Evolutionary conservation across 2,797 vertebrate species (phyloP).

Genomic region (Psittacula echo): DNA sequence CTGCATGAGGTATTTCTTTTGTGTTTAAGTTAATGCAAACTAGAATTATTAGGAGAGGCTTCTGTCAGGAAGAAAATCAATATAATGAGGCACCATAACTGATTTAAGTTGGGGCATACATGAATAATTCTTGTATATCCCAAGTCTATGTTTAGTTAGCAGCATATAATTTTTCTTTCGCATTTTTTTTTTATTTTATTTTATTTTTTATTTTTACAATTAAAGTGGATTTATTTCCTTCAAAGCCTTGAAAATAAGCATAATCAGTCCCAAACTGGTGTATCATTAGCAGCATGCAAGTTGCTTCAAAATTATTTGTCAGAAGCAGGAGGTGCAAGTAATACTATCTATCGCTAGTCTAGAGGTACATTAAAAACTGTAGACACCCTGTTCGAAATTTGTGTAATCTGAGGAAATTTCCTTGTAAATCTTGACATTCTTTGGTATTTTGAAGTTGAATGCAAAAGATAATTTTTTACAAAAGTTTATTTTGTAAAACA

Average conservation of each 20-base stretch:
- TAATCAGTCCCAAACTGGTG: neutral
- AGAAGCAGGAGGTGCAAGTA: neutral
- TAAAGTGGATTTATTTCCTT: neutral
- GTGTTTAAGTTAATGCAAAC: slow-evolving; percentile 1
- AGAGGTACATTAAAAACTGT: neutral
- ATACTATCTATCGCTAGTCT: neutral
- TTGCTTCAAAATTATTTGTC: neutral
- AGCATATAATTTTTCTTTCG: neutral
- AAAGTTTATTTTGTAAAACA: neutral
- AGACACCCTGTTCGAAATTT: neutral
- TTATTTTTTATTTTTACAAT: neutral
- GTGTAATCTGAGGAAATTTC: neutral
- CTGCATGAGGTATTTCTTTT: slow-evolving; percentile 2
- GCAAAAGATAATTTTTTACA: neutral
- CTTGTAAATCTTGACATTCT: neutral
- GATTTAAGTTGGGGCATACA: neutral
- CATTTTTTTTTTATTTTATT: neutral
- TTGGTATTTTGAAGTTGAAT: neutral
- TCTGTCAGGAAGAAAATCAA: neutral
- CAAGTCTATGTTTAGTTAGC: neutral
- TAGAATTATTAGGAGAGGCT: slow-evolving; percentile 12
- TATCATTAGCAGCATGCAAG: neutral
- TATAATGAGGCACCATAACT: neutral
- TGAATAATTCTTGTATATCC: neutral
- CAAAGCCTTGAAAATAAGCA: slow-evolving; percentile 8